Percentiles rank a stretch among this genome's conserved stretches.
Conservation (phyloP, 2,888 invertebrate species). For the Volucella inanis region DNA sequence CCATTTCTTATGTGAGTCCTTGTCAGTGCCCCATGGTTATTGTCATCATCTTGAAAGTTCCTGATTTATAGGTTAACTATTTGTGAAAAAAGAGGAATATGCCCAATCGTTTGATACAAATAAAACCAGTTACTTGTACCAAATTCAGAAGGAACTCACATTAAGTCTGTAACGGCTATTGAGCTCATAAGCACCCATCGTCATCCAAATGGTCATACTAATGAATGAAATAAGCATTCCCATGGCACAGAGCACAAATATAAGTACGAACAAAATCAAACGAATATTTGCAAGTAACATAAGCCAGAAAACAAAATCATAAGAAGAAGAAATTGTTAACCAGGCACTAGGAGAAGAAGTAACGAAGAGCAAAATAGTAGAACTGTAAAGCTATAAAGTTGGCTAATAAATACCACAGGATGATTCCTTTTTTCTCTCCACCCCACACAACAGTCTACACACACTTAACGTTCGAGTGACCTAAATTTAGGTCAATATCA, state of each 20-base stretch:
- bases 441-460: neutral
- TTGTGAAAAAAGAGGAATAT: no score
- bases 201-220: constrained; percentile 19
- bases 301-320: neutral
- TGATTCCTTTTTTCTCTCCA: constrained; percentile 10
- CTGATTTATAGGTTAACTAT: no score
- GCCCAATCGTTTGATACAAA: no score
- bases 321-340: neutral
- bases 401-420: constrained; percentile 48
- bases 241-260: neutral
- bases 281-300: neutral
- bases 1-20: no score
- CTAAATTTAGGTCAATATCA: constrained; percentile 80
- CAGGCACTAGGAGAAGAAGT: neutral
- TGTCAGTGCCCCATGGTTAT: no score
- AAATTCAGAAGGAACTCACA: neutral
- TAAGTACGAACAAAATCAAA: neutral
- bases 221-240: constrained; percentile 11
- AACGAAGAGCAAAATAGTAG: neutral
- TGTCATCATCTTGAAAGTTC: no score
- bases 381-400: constrained; percentile 15
- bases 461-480: constrained; percentile 77
- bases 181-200: constrained; percentile 20
- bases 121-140: no score
- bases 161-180: constrained; percentile 20